Evolutionary conservation across 2,797 vertebrate species (phyloP), one percentile per base, ranked within the genome.

Genomic region (Micrastur ruficollis): DNA sequence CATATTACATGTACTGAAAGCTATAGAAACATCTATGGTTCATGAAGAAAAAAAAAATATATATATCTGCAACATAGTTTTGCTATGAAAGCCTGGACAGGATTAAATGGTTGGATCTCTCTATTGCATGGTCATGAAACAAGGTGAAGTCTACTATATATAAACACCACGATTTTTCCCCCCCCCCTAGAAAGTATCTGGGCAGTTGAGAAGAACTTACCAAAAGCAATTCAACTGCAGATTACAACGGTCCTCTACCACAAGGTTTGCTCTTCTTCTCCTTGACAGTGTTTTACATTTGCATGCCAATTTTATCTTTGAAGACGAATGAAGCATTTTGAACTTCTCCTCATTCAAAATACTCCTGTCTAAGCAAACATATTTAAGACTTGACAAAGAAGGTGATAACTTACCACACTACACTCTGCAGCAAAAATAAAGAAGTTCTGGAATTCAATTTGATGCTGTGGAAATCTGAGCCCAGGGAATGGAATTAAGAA

Each of bases 261-360:
- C 17, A 47, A 55, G 18, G 32, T 63, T 52, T 71, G 32, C 29
- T 49, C 14, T 26, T 75, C 32, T 40, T 78, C 44, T 56, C 52
- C 81, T 79, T 67, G 63, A 76, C 9, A 42, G 52, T 22, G 32
- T 71, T 94, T 70, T 56, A 89, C 9, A 78, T 56, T 74, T 82
- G 66, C 31, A 46, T 29, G 53, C 20, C 68, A 76, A 34, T 89
- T 89, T 92, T 81, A 78, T 74, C 72, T 93, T 49, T 68, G 56
- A 92, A 71, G 81, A 81, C 71, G n/a, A 87, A 92, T 18, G 71
- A 82, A 81, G 34, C n/a, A 67, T 89, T 95, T 92, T 67, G 47
- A 92, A 92, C 22, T 61, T 47, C 6, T 87, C 20, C n/a, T 74
- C 26, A 91, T 46, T 74, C 61, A 67, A 81, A 91, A 82, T 42